Percentiles rank a stretch among this genome's conserved stretches.
Conservation (phyloP, 2,888 invertebrate species). For the Agrotis clavis region DNA sequence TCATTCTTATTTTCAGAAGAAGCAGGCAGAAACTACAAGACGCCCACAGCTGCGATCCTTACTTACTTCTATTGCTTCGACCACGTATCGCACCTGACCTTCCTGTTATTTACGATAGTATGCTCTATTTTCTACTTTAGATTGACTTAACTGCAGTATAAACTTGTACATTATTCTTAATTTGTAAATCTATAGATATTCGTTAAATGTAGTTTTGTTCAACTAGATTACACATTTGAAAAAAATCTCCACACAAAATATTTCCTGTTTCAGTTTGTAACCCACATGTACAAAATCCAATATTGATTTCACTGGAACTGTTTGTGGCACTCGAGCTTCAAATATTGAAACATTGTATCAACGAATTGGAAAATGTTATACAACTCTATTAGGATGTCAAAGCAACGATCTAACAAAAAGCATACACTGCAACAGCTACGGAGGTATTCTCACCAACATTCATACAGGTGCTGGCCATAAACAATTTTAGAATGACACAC, state of each 20-base stretch:
- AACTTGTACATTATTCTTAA: no score
- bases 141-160: background rate
- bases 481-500: no score
- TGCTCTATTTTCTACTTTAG: background rate
- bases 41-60: background rate
- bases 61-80: background rate
- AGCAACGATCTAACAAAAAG: slow-evolving; percentile 9
- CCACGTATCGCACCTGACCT: background rate
- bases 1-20: background rate
- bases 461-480: background rate
- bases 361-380: slow-evolving; percentile 12
- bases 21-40: background rate
- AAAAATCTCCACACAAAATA: background rate
- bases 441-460: slow-evolving; percentile 3
- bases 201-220: background rate
- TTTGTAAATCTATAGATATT: background rate
- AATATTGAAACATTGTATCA: slow-evolving; percentile 29
- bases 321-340: slow-evolving; percentile 16
- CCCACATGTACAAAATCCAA: slow-evolving; percentile 26
- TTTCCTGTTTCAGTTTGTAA: slow-evolving; percentile 1
- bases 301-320: slow-evolving; percentile 31
- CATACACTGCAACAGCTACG: background rate
- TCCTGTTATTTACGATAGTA: background rate
- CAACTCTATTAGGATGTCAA: slow-evolving; percentile 22
- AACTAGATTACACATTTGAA: background rate